These are phyloP conservation scores for Lobophora halterata DNA, from an alignment of 2,888 invertebrate genomes.

Conservation along the genomic window DNA sequence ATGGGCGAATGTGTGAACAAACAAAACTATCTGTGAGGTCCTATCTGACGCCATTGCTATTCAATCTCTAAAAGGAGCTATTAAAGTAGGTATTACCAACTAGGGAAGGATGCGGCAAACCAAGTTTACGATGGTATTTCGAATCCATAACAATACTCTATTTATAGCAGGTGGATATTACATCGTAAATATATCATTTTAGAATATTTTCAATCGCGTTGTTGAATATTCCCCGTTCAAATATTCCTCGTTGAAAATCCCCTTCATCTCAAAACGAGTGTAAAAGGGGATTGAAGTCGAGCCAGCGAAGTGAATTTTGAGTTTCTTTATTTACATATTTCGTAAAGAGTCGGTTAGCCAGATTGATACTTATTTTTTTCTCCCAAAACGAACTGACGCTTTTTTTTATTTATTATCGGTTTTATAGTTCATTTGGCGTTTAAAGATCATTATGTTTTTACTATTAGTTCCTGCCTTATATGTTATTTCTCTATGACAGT, in stretches of 20 bases:
- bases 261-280: constrained; percentile 46
- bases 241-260: constrained; percentile 26
- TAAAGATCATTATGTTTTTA: too few relatives aligned
- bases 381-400: too few relatives aligned
- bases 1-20: constrained; percentile 10
- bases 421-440: too few relatives aligned
- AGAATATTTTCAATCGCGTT: constrained; percentile 16
- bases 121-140: constrained; percentile 7
- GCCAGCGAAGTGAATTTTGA: constrained; percentile 60
- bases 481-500: too few relatives aligned
- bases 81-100: constrained; percentile 5
- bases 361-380: too few relatives aligned
- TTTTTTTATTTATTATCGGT: too few relatives aligned
- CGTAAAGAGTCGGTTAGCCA: constrained; percentile 48
- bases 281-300: constrained; percentile 43
- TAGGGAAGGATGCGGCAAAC: constrained; percentile 4
- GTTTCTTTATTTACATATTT: constrained; percentile 56
- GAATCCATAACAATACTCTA: constrained; percentile 9
- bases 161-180: constrained; percentile 11
- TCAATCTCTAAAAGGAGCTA: constrained; percentile 6
- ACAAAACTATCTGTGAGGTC: constrained; percentile 7
- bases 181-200: constrained; percentile 13
- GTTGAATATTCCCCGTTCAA: constrained; percentile 17
- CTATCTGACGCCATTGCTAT: background rate
- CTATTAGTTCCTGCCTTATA: too few relatives aligned